Evolutionary conservation across 1,140 invertebrate species (phyloP), one percentile per base, ranked within the genome.

Genomic region (Himalopsyche phryganea): DNA sequence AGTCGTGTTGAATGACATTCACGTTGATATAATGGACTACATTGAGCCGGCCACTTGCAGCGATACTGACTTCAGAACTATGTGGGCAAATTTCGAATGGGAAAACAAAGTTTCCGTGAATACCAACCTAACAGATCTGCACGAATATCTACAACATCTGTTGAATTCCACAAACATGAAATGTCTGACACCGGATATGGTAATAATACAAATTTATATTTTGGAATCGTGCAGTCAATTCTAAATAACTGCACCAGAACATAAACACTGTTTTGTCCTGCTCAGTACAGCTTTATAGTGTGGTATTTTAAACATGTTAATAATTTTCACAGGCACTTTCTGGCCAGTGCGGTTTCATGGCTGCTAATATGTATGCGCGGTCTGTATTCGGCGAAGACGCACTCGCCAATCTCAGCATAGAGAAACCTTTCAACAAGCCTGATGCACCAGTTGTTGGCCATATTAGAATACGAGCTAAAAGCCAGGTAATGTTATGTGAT

Each of bases 51-150:
- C 95, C 1, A 78, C 82, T 18, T 98, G 96, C 73, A 95, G 87
- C 20, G 96, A 99, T 73, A 85, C 86, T 0, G 96, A 99, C 77
- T 99, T 99, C 80, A 76, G 97, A 11, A 87, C 92, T 75, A 99
- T 99, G 97, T 99, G 98, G 98, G 91, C 94, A 1, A 96, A 98
- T 80, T 99, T 99, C 80, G 98, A 99, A 77, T 99, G 98, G 98
- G 98, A 99, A 80, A 99, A 99, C 78, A 99, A 99, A 83, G 94
- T 98, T 7, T 92, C 94, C 0, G 96, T 99, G 0, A 94, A 95
- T 71, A 99, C 98, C 1, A 91, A 89, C 41, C 85, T 99, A 55
- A 91, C 89, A 0, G 94, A 98, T 74, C 79, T 99, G 15, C 83
- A 92, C 57, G 92, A 95, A 65, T 99, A 98, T 80, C 78, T 99